These are phyloP conservation scores for Cosmia pyralina DNA, from an alignment of 2,888 invertebrate genomes.

Conservation along the genomic window DNA sequence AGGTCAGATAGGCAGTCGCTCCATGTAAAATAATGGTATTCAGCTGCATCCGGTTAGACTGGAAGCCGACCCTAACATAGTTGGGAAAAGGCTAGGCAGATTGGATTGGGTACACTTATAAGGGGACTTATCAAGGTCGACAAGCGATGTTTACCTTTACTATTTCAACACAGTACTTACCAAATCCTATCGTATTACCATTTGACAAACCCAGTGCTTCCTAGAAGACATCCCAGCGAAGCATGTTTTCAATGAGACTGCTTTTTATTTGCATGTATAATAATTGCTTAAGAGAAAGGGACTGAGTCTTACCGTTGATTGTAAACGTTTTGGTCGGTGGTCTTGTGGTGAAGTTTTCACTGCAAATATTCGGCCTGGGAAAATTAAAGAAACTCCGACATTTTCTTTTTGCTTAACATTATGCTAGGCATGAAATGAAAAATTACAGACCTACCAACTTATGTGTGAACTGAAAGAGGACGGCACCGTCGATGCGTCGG, in stretches of 20 bases:
- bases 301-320: conserved; percentile 29
- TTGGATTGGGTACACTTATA: neutral
- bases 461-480: too few species aligned
- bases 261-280: conserved; percentile 33
- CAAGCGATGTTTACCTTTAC: neutral
- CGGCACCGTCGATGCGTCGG: too few species aligned
- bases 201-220: neutral
- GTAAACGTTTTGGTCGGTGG: conserved; percentile 32
- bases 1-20: too few species aligned
- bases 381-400: conserved; percentile 20
- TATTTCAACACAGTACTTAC: neutral
- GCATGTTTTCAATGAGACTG: neutral
- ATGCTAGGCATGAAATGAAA: too few species aligned
- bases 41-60: too few species aligned
- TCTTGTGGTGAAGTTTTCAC: conserved; percentile 46
- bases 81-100: too few species aligned
- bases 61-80: too few species aligned
- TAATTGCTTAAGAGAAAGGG: conserved; percentile 49
- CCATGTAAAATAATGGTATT: too few species aligned
- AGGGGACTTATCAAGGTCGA: neutral
- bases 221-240: neutral
- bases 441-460: too few species aligned
- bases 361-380: conserved; percentile 26
- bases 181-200: neutral
- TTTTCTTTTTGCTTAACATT: too few species aligned